These are phyloP conservation scores for Menura novaehollandiae DNA, from an alignment of 2,113 vertebrate genomes.

Conservation along the genomic window DNA sequence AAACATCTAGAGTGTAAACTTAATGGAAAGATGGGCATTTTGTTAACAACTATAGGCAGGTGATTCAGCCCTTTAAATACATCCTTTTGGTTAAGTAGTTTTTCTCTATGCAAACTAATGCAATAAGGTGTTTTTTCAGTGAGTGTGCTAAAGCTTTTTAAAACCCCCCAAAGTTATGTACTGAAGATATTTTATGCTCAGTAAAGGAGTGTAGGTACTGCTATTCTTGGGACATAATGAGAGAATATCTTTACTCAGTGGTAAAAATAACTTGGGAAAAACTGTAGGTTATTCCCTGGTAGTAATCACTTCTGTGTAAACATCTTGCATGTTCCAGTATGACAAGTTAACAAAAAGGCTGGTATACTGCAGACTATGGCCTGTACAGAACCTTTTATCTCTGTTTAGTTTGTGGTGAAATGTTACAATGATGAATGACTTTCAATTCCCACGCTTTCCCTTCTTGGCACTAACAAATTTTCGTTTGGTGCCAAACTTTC, in stretches of 20 bases:
- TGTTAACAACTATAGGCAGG: not conserved
- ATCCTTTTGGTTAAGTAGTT: not conserved
- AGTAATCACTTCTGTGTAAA: not conserved
- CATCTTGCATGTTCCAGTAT: not conserved
- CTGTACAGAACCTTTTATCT: slow-evolving; percentile 41
- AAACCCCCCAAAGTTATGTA: not conserved
- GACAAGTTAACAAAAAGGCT: not conserved
- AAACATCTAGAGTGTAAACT: not conserved
- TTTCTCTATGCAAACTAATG: not conserved
- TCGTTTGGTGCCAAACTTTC: not conserved
- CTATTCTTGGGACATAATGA: not conserved
- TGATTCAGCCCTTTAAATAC: not conserved
- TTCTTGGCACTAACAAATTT: slow-evolving; percentile 52
- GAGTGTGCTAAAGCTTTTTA: not conserved
- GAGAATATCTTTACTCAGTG: not conserved
- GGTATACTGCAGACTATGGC: not conserved
- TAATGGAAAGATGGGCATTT: not conserved
- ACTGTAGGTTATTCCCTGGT: not conserved
- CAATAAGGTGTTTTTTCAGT: not conserved
- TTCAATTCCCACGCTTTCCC: slow-evolving; percentile 27
- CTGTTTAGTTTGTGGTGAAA: not conserved
- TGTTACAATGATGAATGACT: slow-evolving; percentile 49
- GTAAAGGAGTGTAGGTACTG: not conserved
- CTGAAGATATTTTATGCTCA: not conserved
- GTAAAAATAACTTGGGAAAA: not conserved